Evolutionary conservation across 92 coral and sea anemone genomes (phyloP), one percentile per base, ranked within the genome.

Genomic region (Zoanthus gigantus): DNA sequence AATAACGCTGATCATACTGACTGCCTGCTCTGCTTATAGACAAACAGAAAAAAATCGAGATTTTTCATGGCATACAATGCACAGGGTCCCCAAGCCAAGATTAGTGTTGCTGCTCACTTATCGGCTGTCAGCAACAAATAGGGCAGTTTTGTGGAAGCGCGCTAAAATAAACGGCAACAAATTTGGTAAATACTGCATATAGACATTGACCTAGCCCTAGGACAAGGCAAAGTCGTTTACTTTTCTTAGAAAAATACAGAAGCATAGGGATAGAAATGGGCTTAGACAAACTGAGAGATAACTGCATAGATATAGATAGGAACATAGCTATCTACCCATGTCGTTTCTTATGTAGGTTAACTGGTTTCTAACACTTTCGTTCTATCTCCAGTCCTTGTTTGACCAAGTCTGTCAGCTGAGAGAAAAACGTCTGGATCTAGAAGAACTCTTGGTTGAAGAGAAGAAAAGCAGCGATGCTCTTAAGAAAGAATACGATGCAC

Each of bases 401-500:
- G 92, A 90, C 66, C 84, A 94, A 89, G 96, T 94, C 31, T 97
- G 99, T 89, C 98, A 97, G 83, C 93, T 97, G 44, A 91, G 99
- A 34, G 99, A 97, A 81, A 88, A 89, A 53, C 92, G 98, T 57
- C 85, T 97, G 69, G 99, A 95, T 76, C 76, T 97, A 61, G 99
- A 97, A 87, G 99, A 97, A 74, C 88, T 85, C 71, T 37, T 97
- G 56, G 94, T 96, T 2, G 99, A 97, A 15, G 99, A 97, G 86
- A 97, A 97, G 92, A 97, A 97, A 82, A 92, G 98, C 17, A 92
- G 98, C 78, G 99, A 97, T 72, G 83, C 96, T 0, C 79, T 95
- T 63, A 97, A 95, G 90, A 97, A 97, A 82, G 99, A 97, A 74
- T 90, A 78, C 52, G 99, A 97, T 34, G 98, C 99, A 0, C 89